phyloP scores from a whole-genome alignment of 1,140 invertebrate genomes.

The Heliconius hewitsoni region DNA sequence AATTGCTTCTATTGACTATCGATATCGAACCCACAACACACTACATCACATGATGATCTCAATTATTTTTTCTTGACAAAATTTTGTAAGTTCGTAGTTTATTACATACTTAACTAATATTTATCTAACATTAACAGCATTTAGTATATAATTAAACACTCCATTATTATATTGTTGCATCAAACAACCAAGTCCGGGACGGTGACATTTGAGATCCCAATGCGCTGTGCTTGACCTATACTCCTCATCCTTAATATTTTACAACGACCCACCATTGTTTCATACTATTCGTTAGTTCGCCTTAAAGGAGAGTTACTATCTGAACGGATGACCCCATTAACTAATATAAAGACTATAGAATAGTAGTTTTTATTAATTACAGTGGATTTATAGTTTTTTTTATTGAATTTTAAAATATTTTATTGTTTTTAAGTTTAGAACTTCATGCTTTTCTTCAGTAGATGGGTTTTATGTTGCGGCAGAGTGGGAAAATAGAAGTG shows the following conservation, averaged over 20 bases:
- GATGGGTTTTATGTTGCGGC: no score
- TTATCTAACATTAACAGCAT: neutral
- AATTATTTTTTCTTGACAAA: neutral
- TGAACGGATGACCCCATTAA: slow-evolving; percentile 22
- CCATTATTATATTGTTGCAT: slow-evolving; percentile 10
- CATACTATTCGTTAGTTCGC: slow-evolving; percentile 30
- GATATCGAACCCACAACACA: no score
- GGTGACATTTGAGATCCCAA: slow-evolving; percentile 58
- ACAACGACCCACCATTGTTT: slow-evolving; percentile 26
- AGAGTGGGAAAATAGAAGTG: neutral
- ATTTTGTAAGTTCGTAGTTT: neutral
- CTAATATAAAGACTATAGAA: neutral
- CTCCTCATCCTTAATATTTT: slow-evolving; percentile 44
- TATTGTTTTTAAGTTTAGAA: no score
- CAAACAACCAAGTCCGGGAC: slow-evolving; percentile 45
- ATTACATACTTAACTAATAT: neutral
- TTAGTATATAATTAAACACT: slow-evolving; percentile 1
- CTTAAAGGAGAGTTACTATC: neutral
- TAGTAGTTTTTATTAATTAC: neutral
- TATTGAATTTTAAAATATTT: no score
- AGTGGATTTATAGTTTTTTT: neutral
- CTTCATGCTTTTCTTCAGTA: no score
- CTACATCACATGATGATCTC: no score
- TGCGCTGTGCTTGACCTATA: slow-evolving; percentile 53
- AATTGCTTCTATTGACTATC: no score